Evolutionary conservation across 2,113 vertebrate genomes (phyloP), one percentile per base, ranked within the genome.

Genomic region (Myxocyprinus asiaticus): DNA sequence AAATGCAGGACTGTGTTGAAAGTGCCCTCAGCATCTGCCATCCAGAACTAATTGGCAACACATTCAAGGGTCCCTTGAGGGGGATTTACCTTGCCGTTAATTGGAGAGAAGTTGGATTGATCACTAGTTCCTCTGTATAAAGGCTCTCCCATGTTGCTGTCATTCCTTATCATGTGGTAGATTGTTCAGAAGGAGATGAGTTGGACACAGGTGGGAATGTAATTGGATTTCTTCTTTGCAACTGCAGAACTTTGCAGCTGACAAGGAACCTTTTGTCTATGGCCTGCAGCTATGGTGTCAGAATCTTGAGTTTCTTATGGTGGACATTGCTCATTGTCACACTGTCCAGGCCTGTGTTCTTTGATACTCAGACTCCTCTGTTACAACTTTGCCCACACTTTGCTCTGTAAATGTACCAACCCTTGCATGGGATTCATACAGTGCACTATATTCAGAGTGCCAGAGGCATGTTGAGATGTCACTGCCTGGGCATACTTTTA

Each of bases 41-140:
- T 50, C 69, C 56, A 7, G 66, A 33, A 22, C 43, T 87, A 86
- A 86, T 81, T 83, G 79, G 79, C 53, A 82, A 78, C 53, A 62
- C 59, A 56, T 80, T 33, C 17, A 15, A 17, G 4, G 33, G 62
- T 81, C 66, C 64, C 68, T 62, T 5, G 9, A 59, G 74, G 71
- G 76, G 69, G 45, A 68, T 77, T 67, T 73, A 71, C 61, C 74
- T 80, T 51, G 69, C 69, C 74, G 72, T 83, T 87, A 78, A 84
- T 82, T 84, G 70, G 78, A 51, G 82, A 71, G 67, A 82, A 76
- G 67, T 56, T 59, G 53, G 72, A 82, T 86, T 76, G 79, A 86
- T 86, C 76, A 15, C 15, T 45, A 47, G 69, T 45, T 62, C 43
- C 63, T 56, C 51, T 63, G 43, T 63, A 80, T 85, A 75, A 71